Base-by-base conservation (phyloP, 1,140 invertebrate species). In the Aphelenchoides besseyi region DNA sequence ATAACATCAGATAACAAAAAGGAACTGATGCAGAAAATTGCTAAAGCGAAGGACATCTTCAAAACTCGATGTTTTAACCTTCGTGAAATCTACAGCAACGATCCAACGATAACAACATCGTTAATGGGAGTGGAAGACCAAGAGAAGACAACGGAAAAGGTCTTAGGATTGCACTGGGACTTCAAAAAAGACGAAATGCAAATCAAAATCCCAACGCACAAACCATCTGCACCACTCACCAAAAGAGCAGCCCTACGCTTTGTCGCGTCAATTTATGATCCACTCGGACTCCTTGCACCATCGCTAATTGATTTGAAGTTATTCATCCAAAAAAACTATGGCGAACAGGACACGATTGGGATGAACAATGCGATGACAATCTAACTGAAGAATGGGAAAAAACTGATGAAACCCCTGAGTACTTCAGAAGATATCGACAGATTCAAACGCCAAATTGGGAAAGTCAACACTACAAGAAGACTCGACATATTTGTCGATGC, bases 281-380 rank as follows among this genome's bases (percentile, higher is more conserved):
- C 57, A 9, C 57, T 59, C 23, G 57, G 57, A 59, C 30, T 59
- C 9, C 30, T 59, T 8, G 8, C 18, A 9, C 57, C 57, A 59
- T 8, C 57, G 9, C 8, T 59, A 16, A 8, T 59, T 8, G 8
- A 9, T 8, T 41, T 59, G 8, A 59, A 59, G 18, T 18, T 9
- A 9, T 9, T 59, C 57, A 9, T 59, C 18, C 57, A 59, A 59
- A 41, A n/a, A n/a, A 59, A 9, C 8, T 59, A 9, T 59, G 57
- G 18, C 8, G 18, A 9, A 8, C 9, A 59, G 30, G 57, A 9
- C 8, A 9, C 18, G 9, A 8, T 9, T 59, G 57, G 57, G 57
- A 59, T 59, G 57, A 59, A 8, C 57, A 9, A 9, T 9, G 8
- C 8, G 9, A 9, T 26, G 9, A 18, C 8, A 18, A 59, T 9